Evolutionary conservation across 2,113 vertebrate species (phyloP), one percentile per base, ranked within the genome.

Genomic region (Ardeotis arabs): DNA sequence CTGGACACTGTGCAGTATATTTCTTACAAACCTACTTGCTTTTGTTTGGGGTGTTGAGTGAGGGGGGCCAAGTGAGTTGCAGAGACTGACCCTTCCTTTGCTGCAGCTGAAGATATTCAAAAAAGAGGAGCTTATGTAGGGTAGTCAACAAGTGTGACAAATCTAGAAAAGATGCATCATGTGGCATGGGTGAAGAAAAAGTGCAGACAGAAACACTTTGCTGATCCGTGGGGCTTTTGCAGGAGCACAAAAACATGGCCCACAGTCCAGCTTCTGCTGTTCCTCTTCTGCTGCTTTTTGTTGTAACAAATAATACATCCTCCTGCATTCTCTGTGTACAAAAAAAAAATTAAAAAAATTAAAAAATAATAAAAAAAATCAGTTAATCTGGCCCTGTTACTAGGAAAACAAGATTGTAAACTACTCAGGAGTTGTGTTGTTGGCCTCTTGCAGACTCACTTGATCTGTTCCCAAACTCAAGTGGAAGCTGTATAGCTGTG

Each of bases 191-290:
- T 33, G 45, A 91, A 64, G n/a, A 76, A 87, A 47, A 3, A 76
- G 2, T 4, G 4, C 14, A 72, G 53, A 35, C 7, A 75, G 60
- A 55, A 91, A 7, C 33, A 73, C 1, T 76, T 75, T 79, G 31
- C 17, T 70, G 20, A 33, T 41, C 12, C 6, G 44, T 18, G 7
- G 11, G 49, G 31, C 12, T 90, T 53, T 83, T 39, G 11, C 31
- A 64, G 31, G 8, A 15, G 4, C 47, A 72, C 4, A 82, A 41
- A 70, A 39, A 4, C 8, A 27, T 0, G 0, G 5, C 19, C 4
- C 4, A 56, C 41, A 68, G 4, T 28, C 19, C 41, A 84, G 9
- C 3, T 72, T 82, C 74, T 14, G 10, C 35, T 62, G 7, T 62
- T 7, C 8, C 3, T 1, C 13, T 63, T 5, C 10, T 56, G 25